A percentile compares a stretch with the other conserved stretches of the same genome.
Evolutionary conservation across 2,888 invertebrate species (phyloP).

Genomic region (Parascotia fuliginaria): DNA sequence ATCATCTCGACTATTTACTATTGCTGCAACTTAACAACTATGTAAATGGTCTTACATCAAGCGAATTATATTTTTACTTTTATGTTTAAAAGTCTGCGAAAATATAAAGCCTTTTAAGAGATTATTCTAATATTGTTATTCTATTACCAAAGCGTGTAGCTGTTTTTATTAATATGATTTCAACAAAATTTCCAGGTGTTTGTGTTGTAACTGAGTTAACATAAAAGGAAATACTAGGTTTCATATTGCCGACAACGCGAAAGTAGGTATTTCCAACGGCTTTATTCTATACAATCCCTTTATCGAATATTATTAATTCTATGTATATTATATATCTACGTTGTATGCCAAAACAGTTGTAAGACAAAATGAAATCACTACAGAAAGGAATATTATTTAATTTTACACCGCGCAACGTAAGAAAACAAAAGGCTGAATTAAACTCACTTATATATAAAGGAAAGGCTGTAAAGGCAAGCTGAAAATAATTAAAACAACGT

Average conservation of each 20-base stretch:
- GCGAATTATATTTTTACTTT: too few species aligned
- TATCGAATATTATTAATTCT: conserved; percentile 20
- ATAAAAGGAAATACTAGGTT: conserved; percentile 35
- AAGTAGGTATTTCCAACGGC: conserved; percentile 38
- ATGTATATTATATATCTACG: neutral
- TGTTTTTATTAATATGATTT: conserved; percentile 16
- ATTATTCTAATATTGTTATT: too few species aligned
- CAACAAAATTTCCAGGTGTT: conserved; percentile 36
- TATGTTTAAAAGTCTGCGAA: too few species aligned
- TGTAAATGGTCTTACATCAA: too few species aligned
- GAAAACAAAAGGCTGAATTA: too few species aligned
- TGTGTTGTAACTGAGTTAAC: conserved; percentile 26
- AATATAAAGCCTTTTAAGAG: too few species aligned
- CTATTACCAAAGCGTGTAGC: neutral
- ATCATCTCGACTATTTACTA: too few species aligned
- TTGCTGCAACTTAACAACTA: too few species aligned
- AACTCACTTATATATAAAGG: too few species aligned
- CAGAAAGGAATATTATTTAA: neutral
- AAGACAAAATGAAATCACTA: neutral
- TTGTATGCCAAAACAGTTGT: neutral
- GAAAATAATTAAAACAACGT: too few species aligned
- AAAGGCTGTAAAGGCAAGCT: neutral
- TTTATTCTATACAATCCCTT: conserved; percentile 28
- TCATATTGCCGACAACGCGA: conserved; percentile 19
- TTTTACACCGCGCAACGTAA: too few species aligned